A percentile compares a stretch with the other conserved stretches of the same genome.
These are phyloP conservation scores for Molossus molossus DNA, from an alignment of 2,797 vertebrate species.

Conservation along the genomic window DNA sequence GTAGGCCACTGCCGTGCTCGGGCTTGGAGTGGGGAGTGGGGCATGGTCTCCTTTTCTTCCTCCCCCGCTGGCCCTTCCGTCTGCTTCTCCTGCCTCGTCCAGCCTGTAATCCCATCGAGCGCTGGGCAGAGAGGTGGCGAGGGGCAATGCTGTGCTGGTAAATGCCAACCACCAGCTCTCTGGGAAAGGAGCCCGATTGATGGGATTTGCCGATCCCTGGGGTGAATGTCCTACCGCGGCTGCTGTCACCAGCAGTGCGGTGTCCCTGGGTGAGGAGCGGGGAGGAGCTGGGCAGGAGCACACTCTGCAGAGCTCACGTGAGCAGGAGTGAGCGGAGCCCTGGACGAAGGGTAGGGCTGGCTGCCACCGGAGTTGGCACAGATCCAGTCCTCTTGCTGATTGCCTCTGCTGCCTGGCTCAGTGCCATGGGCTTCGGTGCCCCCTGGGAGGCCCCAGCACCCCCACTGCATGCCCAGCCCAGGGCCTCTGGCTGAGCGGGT, in stretches of 20 bases:
- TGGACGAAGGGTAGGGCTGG: not conserved
- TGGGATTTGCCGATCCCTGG: not conserved
- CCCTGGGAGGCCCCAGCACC: not conserved
- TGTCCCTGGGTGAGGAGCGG: rapidly evolving
- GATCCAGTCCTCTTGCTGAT: not conserved
- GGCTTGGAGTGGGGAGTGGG: rapidly evolving
- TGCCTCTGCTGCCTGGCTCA: not conserved
- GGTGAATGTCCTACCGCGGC: rapidly evolving
- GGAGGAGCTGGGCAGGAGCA: not conserved
- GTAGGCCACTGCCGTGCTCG: not conserved
- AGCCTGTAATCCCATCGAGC: too few relatives aligned
- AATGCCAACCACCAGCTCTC: not conserved
- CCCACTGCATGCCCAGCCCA: not conserved
- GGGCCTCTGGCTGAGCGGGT: not conserved
- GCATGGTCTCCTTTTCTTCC: rapidly evolving
- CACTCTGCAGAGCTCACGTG: not conserved
- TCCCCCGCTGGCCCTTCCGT: not conserved
- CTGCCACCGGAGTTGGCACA: too few relatives aligned
- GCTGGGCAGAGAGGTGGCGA: not conserved
- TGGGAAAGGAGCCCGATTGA: not conserved
- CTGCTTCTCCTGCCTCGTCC: not conserved
- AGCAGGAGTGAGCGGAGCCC: not conserved
- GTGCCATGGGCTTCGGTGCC: too few relatives aligned
- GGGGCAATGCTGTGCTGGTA: not conserved
- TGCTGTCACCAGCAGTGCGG: not conserved